A percentile compares a stretch with the other conserved stretches of the same genome.
phyloP scores from a whole-genome alignment of 2,797 vertebrate genomes.

The Silurus aristotelis region DNA sequence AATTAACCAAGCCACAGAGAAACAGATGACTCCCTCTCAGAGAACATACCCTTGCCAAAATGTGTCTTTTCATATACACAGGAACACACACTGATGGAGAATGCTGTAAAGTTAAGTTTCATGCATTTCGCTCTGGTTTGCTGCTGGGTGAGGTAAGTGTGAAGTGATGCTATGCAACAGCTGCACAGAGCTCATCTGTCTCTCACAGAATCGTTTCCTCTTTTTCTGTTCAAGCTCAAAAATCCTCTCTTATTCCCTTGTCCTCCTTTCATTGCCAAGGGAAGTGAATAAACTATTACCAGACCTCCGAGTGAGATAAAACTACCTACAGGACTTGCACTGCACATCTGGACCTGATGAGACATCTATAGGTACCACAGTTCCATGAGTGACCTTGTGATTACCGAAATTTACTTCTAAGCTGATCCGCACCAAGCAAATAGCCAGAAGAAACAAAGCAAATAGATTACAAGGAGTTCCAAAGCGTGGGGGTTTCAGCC shows the following conservation, averaged over 20 bases:
- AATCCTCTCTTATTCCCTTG: slow-evolving; percentile 39
- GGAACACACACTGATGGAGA: slow-evolving; percentile 33
- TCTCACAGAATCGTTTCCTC: slow-evolving; percentile 67
- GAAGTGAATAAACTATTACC: slow-evolving; percentile 39
- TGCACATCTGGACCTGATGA: slow-evolving; percentile 70
- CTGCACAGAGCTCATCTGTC: slow-evolving; percentile 68
- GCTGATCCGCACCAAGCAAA: slow-evolving; percentile 11
- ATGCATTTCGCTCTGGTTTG: slow-evolving; percentile 64
- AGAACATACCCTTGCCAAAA: slow-evolving; percentile 12
- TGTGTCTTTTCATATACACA: slow-evolving; percentile 13
- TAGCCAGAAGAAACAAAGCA: slow-evolving; percentile 13
- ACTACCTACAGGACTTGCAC: slow-evolving; percentile 60
- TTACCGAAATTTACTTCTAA: slow-evolving; percentile 14
- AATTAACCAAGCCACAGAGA: slow-evolving; percentile 39
- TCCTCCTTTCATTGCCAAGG: slow-evolving; percentile 42
- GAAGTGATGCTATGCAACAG: slow-evolving; percentile 76
- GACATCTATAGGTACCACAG: slow-evolving; percentile 42
- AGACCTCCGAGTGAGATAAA: slow-evolving; percentile 50
- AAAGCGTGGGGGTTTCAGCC: background rate
- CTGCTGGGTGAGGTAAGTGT: slow-evolving; percentile 76
- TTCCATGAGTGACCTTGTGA: slow-evolving; percentile 27
- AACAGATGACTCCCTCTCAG: slow-evolving; percentile 31
- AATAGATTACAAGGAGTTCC: background rate
- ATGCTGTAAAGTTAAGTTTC: slow-evolving; percentile 64
- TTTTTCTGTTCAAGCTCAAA: slow-evolving; percentile 50